Percentiles rank a stretch among this genome's conserved stretches.
phyloP scores from a whole-genome alignment of 2,888 invertebrate species.

The Cerceris ruficornis region DNA sequence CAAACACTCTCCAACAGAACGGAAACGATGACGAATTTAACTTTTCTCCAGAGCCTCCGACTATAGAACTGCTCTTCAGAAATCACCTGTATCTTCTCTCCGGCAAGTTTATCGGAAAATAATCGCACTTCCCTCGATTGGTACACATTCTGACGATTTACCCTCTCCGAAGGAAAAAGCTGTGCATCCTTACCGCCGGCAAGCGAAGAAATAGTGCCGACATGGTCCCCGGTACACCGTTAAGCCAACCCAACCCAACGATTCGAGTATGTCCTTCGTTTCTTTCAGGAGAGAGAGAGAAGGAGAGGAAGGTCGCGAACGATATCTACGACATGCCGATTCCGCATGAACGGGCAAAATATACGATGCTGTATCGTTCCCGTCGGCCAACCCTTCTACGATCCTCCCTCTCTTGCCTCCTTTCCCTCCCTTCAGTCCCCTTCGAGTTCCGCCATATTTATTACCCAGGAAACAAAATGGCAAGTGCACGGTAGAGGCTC shows the following conservation, averaged over 20 bases:
- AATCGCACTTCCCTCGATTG: slow-evolving; percentile 1
- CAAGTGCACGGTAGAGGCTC: slow-evolving; percentile 60
- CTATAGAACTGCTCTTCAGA: no score
- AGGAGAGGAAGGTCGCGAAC: slow-evolving; percentile 60
- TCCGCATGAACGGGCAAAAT: slow-evolving; percentile 69
- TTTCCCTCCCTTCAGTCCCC: neutral
- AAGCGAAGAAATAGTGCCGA: slow-evolving; percentile 53
- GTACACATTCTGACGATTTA: slow-evolving; percentile 39
- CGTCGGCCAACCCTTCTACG: slow-evolving; percentile 37
- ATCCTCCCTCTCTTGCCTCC: slow-evolving; percentile 17
- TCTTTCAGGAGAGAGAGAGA: slow-evolving; percentile 13
- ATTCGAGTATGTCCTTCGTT: slow-evolving; percentile 1
- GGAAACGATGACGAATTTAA: no score
- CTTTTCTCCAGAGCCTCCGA: no score
- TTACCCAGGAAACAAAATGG: slow-evolving; percentile 65
- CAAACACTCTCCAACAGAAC: no score
- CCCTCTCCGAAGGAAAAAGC: slow-evolving; percentile 33
- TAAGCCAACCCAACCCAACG: slow-evolving; percentile 51
- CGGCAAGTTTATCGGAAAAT: neutral
- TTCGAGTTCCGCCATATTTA: slow-evolving; percentile 47
- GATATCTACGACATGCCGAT: slow-evolving; percentile 66
- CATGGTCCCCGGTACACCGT: slow-evolving; percentile 56
- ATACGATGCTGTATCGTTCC: slow-evolving; percentile 60
- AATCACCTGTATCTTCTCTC: no score
- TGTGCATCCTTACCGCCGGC: slow-evolving; percentile 36